phyloP scores from a whole-genome alignment of 2,113 vertebrate species.

The Genyomyrus donnyi region DNA sequence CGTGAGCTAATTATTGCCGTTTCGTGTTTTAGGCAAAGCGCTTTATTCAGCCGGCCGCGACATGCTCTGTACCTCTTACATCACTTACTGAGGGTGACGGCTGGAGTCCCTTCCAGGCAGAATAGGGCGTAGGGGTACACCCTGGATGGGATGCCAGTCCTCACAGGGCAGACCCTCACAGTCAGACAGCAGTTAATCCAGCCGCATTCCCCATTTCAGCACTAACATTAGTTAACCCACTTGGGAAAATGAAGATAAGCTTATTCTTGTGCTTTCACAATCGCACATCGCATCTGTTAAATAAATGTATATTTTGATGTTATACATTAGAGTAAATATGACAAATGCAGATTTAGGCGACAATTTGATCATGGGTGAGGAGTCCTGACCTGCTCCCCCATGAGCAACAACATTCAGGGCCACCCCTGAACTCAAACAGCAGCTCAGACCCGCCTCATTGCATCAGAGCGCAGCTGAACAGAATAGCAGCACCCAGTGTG shows the following conservation, averaged over 20 bases:
- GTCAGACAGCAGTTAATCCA: not conserved
- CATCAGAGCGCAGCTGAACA: not conserved
- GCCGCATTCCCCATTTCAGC: not conserved
- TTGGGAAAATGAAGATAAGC: not conserved
- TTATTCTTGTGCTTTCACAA: not conserved
- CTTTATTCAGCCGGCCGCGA: not conserved
- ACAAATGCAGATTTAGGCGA: not conserved
- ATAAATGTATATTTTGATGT: not conserved
- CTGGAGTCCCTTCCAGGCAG: not conserved
- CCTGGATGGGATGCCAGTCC: not conserved
- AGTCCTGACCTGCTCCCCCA: not conserved
- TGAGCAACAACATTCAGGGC: not conserved
- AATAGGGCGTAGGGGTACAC: not conserved
- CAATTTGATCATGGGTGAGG: not conserved
- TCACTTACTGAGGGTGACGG: not conserved
- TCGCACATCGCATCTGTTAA: not conserved
- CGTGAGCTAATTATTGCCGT: not conserved
- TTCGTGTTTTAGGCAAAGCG: not conserved
- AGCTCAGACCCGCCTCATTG: not conserved
- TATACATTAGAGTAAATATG: not conserved
- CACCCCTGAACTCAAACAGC: not conserved
- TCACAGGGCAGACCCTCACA: not conserved
- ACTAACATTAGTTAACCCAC: not conserved
- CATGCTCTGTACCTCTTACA: not conserved
- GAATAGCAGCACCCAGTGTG: not conserved